These are phyloP conservation scores for Pandemis corylana DNA, from an alignment of 2,888 invertebrate genomes.

Conservation along the genomic window DNA sequence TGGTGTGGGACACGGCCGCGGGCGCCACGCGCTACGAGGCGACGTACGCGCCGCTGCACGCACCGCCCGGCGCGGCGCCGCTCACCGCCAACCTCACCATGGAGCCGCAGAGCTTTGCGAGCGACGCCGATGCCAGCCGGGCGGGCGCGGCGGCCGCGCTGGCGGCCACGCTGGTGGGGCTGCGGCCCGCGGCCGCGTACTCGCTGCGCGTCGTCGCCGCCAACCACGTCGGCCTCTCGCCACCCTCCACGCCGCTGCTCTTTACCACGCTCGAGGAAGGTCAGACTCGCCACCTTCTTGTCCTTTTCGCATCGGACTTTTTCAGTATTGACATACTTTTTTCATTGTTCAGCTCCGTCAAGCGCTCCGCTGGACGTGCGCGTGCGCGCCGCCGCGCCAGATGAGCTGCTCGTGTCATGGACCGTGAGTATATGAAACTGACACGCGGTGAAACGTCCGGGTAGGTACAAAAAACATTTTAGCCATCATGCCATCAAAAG, in stretches of 20 bases:
- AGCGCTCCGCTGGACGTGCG: slow-evolving; percentile 88
- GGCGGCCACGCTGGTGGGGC: slow-evolving; percentile 71
- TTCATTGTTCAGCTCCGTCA: slow-evolving; percentile 82
- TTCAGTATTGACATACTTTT: not conserved
- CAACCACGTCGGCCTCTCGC: slow-evolving; percentile 89
- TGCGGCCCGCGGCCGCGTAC: slow-evolving; percentile 89
- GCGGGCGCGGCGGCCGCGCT: not conserved
- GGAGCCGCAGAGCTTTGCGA: slow-evolving; percentile 48
- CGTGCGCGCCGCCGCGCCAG: slow-evolving; percentile 87
- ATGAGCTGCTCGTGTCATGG: slow-evolving; percentile 89
- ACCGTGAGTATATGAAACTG: slow-evolving; percentile 77
- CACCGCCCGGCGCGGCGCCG: slow-evolving; percentile 48
- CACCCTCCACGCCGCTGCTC: slow-evolving; percentile 87
- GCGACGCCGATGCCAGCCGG: slow-evolving; percentile 44
- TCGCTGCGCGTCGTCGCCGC: slow-evolving; percentile 88
- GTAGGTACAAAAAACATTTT: no score
- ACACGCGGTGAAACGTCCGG: no score
- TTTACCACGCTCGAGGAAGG: slow-evolving; percentile 91
- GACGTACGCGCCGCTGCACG: slow-evolving; percentile 44
- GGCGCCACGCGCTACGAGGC: slow-evolving; percentile 43
- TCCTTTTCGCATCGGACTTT: not conserved
- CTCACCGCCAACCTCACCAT: slow-evolving; percentile 60
- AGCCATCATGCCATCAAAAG: no score
- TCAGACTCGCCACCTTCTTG: slow-evolving; percentile 50
- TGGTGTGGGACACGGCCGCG: slow-evolving; percentile 82